These are phyloP conservation scores for Smittia sp. DNA, from an alignment of 2,888 invertebrate species.

Conservation along the genomic window DNA sequence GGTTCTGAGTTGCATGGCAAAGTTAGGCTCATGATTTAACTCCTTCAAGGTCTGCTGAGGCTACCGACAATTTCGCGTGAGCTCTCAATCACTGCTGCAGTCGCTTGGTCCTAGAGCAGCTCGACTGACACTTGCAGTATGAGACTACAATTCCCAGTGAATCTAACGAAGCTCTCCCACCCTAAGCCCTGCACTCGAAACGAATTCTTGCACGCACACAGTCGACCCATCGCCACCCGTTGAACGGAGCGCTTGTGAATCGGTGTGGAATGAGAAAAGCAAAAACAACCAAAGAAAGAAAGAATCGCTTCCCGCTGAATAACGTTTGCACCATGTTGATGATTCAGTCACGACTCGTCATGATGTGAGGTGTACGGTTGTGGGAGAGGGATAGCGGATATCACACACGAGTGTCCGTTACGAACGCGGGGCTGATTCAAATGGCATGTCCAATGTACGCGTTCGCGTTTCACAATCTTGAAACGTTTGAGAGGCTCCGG, in stretches of 20 bases:
- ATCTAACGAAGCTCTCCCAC: too few relatives aligned
- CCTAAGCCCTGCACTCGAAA: not conserved
- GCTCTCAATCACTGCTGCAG: too few relatives aligned
- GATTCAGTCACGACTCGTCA: constrained; percentile 39
- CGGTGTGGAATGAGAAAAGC: not conserved
- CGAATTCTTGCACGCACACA: constrained; percentile 40
- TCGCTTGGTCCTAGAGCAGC: too few relatives aligned
- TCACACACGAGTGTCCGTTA: constrained; percentile 20
- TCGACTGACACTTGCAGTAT: too few relatives aligned
- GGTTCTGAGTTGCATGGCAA: too few relatives aligned
- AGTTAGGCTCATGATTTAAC: too few relatives aligned
- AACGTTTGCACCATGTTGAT: constrained; percentile 28
- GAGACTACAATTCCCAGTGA: too few relatives aligned
- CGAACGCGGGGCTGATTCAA: not conserved
- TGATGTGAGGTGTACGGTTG: not conserved
- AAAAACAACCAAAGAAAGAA: constrained; percentile 4
- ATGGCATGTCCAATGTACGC: not conserved
- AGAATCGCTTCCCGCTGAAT: constrained; percentile 11
- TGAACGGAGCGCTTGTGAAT: constrained; percentile 34
- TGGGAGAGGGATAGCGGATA: constrained; percentile 11
- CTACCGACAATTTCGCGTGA: too few relatives aligned
- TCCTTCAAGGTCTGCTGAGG: too few relatives aligned
- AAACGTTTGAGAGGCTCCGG: not conserved
- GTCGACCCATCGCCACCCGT: constrained; percentile 3
- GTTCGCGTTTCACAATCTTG: not conserved